Evolutionary conservation across 2,888 invertebrate species (phyloP).

Genomic region (Ormyrus pomaceus): DNA sequence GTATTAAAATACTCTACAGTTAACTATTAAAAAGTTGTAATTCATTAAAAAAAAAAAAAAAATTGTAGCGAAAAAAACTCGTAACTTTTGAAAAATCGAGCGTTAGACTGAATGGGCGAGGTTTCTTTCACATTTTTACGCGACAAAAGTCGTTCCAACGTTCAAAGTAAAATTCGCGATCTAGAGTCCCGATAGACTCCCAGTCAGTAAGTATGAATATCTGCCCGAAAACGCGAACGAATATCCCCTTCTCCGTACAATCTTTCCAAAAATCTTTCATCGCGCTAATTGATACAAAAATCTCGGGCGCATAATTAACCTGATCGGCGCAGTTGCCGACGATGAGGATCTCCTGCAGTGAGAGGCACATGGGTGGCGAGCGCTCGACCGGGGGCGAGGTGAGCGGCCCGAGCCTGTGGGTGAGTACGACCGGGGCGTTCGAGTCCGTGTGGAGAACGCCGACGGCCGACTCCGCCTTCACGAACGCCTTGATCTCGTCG

Average conservation of each 20-base stretch:
- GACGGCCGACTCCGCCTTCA: conserved; percentile 93
- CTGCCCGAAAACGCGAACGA: too few species aligned
- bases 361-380: conserved; percentile 89
- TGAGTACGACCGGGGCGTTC: conserved; percentile 87
- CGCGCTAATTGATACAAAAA: rapidly evolving
- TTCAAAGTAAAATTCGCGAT: too few species aligned
- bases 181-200: too few species aligned
- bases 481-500: conserved; percentile 95
- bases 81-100: too few species aligned
- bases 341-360: conserved; percentile 94
- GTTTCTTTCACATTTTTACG: too few species aligned
- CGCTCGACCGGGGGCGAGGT: conserved; percentile 93
- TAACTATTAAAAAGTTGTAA: too few species aligned
- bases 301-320: conserved; percentile 75
- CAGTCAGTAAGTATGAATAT: too few species aligned
- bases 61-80: too few species aligned
- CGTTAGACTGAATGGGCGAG: too few species aligned
- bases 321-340: conserved; percentile 96
- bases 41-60: too few species aligned
- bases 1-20: too few species aligned
- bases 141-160: too few species aligned
- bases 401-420: conserved; percentile 90
- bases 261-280: not conserved
- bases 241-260: not conserved
- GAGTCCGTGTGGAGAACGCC: conserved; percentile 93